Evolutionary conservation across 2,888 invertebrate genomes (phyloP).

Genomic region (Sphaerophoria taeniata): DNA sequence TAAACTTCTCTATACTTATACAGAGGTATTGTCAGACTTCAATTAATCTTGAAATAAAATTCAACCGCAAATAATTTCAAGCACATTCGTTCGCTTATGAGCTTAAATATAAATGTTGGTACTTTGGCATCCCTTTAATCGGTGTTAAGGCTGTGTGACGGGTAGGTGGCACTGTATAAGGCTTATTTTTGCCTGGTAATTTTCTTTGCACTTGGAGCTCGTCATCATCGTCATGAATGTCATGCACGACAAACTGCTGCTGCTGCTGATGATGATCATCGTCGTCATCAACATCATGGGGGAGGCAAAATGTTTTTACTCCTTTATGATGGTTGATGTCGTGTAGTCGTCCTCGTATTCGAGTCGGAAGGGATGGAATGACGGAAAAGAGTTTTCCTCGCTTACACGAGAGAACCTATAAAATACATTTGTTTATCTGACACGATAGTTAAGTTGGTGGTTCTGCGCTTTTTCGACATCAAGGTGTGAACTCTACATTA

Average conservation of each 20-base stretch:
- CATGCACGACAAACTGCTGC: conserved; percentile 56
- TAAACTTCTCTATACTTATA: conserved; percentile 3
- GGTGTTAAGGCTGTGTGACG: conserved; percentile 33
- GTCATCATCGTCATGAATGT: conserved; percentile 52
- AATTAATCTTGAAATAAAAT: conserved; percentile 67
- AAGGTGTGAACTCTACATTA: conserved; percentile 65
- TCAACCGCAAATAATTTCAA: conserved; percentile 74
- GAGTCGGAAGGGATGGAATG: conserved; percentile 35
- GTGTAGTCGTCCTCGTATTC: neutral
- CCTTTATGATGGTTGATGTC: conserved; percentile 27
- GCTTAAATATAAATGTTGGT: conserved; percentile 8
- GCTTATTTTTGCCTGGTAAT: conserved; percentile 52
- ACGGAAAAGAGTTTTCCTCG: conserved; percentile 5
- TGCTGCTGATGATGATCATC: conserved; percentile 9
- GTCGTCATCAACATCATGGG: neutral
- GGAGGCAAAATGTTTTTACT: conserved; percentile 22
- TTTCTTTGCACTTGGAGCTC: conserved; percentile 49
- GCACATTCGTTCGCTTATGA: conserved; percentile 47
- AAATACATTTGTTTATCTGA: conserved; percentile 59
- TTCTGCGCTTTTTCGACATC: conserved; percentile 51
- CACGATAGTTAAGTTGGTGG: conserved; percentile 44
- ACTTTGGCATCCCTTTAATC: conserved; percentile 43
- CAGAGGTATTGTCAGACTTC: conserved; percentile 76
- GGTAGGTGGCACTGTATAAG: conserved; percentile 37
- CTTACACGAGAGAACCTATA: conserved; percentile 6